Conservation (phyloP, 2,888 invertebrate genomes). For the Torymus aiolomorphi region DNA sequence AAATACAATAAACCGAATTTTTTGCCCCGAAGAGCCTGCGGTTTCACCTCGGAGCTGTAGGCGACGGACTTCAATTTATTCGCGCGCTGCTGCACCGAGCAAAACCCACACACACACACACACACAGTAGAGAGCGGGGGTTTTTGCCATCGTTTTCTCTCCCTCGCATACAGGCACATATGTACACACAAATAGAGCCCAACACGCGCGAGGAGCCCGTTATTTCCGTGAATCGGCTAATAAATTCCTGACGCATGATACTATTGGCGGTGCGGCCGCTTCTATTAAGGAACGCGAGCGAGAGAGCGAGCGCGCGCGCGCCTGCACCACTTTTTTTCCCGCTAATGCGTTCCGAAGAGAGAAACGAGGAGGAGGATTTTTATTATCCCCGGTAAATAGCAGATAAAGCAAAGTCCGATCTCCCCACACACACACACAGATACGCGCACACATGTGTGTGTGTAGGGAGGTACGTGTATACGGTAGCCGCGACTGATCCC, state of each 20-base stretch:
- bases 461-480: no score
- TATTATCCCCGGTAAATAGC: background rate
- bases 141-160: conserved; percentile 21
- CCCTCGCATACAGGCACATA: no score
- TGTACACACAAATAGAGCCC: no score
- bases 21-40: conserved; percentile 15
- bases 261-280: background rate
- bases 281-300: no score
- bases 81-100: background rate
- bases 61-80: conserved; percentile 30
- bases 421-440: no score
- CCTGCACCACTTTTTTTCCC: background rate
- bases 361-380: conserved; percentile 1
- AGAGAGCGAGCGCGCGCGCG: no score
- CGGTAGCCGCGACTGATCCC: no score
- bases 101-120: background rate
- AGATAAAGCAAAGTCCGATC: no score
- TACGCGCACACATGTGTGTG: no score
- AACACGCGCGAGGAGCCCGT: conserved; percentile 9
- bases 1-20: conserved; percentile 34
- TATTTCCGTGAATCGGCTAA: conserved; percentile 53
- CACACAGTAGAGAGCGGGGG: background rate
- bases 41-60: background rate
- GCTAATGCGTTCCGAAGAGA: background rate
- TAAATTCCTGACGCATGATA: conserved; percentile 43